Evolutionary conservation across 37 sponge, comb jelly and placozoan genomes (phyloP).

Genomic region (Dysidea cf. avara): DNA sequence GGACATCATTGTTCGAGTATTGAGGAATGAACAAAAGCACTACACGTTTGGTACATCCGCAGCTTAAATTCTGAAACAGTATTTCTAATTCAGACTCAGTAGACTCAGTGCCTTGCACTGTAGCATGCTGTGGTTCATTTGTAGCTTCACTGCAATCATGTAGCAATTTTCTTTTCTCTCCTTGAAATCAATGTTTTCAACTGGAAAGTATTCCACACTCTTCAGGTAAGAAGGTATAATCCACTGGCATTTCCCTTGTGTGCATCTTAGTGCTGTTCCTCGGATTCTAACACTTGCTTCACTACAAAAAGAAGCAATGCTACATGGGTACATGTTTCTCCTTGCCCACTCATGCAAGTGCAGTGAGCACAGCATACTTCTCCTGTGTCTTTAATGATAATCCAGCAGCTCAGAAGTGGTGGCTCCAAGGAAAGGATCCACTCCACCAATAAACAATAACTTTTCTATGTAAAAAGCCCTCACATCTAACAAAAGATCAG

Average conservation of each 20-base stretch:
- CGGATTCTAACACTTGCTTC: constrained; percentile 5
- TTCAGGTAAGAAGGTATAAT: constrained; percentile 10
- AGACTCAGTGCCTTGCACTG: not conserved
- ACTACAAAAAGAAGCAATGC: constrained; percentile 10
- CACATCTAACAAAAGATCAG: too few species aligned
- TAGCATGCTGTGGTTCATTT: not conserved
- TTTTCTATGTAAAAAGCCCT: too few species aligned
- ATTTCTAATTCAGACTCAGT: not conserved
- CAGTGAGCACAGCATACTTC: constrained; percentile 47
- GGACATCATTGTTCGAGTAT: constrained; percentile 15
- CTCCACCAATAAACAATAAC: too few species aligned
- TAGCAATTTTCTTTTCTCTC: constrained; percentile 8
- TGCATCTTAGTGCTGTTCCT: constrained; percentile 12
- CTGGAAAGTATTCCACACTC: not conserved
- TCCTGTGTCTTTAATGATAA: constrained; percentile 17
- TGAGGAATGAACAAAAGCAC: constrained; percentile 22
- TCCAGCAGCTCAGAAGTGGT: constrained; percentile 18
- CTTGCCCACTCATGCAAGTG: constrained; percentile 44
- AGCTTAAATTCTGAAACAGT: not conserved
- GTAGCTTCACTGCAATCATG: constrained; percentile 1
- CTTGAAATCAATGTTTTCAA: constrained; percentile 16
- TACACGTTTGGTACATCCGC: constrained; percentile 15
- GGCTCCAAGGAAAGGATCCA: too few species aligned
- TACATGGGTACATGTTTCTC: constrained; percentile 47
- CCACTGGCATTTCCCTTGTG: constrained; percentile 23